phyloP scores from a whole-genome alignment of 2,797 vertebrate genomes.

The Danio tinwini region DNA sequence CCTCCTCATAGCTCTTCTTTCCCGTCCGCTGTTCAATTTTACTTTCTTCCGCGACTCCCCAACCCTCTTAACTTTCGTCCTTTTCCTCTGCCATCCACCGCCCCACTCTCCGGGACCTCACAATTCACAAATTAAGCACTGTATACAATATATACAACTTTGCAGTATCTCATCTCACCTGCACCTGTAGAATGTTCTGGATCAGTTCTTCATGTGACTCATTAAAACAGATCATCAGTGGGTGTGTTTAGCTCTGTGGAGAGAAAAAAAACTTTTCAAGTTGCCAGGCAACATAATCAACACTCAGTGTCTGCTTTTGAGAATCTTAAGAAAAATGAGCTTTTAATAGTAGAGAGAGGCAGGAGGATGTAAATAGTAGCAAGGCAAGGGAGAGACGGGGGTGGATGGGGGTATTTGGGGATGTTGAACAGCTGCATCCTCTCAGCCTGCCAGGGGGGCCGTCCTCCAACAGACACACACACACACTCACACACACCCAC shows the following conservation, averaged over 20 bases:
- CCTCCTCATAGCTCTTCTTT: too few relatives aligned
- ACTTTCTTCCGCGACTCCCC: too few relatives aligned
- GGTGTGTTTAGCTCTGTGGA: neutral
- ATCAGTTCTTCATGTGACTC: constrained; percentile 11
- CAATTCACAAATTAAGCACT: too few relatives aligned
- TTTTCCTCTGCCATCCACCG: too few relatives aligned
- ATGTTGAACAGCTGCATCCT: constrained; percentile 44
- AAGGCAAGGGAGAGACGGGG: constrained; percentile 7
- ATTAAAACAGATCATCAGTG: constrained; percentile 15
- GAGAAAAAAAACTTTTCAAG: constrained; percentile 13
- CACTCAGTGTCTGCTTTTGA: constrained; percentile 25
- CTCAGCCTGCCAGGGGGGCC: constrained; percentile 35
- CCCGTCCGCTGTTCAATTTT: too few relatives aligned
- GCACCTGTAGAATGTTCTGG: constrained; percentile 39
- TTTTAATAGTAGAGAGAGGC: constrained; percentile 31
- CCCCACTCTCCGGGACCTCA: too few relatives aligned
- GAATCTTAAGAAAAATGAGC: constrained; percentile 21
- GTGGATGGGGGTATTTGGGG: constrained; percentile 35
- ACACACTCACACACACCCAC: constrained; percentile 41
- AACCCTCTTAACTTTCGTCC: too few relatives aligned
- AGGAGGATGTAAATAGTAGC: constrained; percentile 12
- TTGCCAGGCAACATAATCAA: constrained; percentile 49
- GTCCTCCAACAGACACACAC: constrained; percentile 21
- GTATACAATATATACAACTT: neutral
- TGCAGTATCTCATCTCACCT: neutral